Conservation (phyloP, 2,113 vertebrate species). For the Lepisosteus osseus region DNA sequence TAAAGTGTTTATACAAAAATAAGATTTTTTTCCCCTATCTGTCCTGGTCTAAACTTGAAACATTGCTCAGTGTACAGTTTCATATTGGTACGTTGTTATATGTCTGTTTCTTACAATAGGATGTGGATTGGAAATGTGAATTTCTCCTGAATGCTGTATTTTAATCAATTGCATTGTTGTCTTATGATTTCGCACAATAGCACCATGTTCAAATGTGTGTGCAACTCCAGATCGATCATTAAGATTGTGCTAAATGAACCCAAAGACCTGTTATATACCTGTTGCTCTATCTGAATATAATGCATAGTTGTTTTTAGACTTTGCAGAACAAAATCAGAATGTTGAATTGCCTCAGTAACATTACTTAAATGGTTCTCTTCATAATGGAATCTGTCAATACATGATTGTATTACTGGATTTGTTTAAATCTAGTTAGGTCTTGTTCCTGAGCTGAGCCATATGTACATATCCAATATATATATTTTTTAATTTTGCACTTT, state of each 20-base stretch:
- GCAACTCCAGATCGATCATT: background rate
- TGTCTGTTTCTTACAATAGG: constrained; percentile 16
- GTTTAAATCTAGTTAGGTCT: constrained; percentile 28
- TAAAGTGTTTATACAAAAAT: background rate
- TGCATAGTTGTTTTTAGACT: constrained; percentile 8
- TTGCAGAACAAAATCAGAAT: background rate
- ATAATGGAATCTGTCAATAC: background rate
- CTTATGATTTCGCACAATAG: constrained; percentile 6
- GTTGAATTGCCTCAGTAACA: background rate
- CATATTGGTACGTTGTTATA: constrained; percentile 7
- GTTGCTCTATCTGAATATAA: background rate
- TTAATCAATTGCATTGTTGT: constrained; percentile 18
- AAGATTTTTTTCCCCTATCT: background rate
- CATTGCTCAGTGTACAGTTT: constrained; percentile 1
- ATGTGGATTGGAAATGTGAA: constrained; percentile 13
- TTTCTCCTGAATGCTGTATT: constrained; percentile 10
- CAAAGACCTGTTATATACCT: background rate
- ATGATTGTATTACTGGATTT: background rate
- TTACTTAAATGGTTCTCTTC: background rate
- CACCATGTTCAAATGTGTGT: background rate
- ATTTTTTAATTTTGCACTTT: constrained; percentile 23
- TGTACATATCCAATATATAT: constrained; percentile 66
- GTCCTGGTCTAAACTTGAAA: constrained; percentile 24
- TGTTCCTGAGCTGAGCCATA: constrained; percentile 79
- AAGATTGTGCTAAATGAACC: background rate